phyloP scores from a whole-genome alignment of 2,113 vertebrate species.

The Morone saxatilis region DNA sequence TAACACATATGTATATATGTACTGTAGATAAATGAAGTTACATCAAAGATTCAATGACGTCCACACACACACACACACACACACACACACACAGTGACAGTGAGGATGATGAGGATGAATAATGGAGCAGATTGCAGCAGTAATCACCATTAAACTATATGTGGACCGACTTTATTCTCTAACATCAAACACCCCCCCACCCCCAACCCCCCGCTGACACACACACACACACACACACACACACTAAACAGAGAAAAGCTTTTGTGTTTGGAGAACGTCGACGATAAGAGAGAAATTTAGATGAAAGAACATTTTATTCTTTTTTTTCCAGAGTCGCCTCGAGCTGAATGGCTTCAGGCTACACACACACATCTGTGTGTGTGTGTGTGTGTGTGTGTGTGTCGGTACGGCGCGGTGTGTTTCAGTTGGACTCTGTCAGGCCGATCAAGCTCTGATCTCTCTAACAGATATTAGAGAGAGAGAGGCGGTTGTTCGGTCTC shows the following conservation, averaged over 20 bases:
- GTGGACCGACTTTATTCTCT: constrained; percentile 70
- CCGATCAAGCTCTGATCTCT: constrained; percentile 61
- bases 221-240: constrained; percentile 28
- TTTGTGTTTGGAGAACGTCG: constrained; percentile 63
- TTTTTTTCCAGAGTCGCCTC: constrained; percentile 60
- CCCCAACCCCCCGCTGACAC: constrained; percentile 51
- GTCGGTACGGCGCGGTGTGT: not conserved
- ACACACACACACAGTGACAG: constrained; percentile 34
- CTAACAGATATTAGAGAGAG: constrained; percentile 43
- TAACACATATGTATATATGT: not conserved
- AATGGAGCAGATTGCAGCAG: constrained; percentile 66
- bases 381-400: not conserved
- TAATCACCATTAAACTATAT: constrained; percentile 76
- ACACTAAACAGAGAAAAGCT: constrained; percentile 38
- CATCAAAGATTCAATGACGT: constrained; percentile 3
- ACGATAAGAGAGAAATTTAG: constrained; percentile 79
- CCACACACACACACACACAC: constrained; percentile 7
- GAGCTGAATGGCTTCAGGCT: constrained; percentile 71
- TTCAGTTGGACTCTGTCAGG: constrained; percentile 35
- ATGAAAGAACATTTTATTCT: constrained; percentile 75
- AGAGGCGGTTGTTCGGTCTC: constrained; percentile 24
- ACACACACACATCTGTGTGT: constrained; percentile 9
- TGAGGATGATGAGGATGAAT: constrained; percentile 57
- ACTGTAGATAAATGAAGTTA: not conserved
- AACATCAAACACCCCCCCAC: constrained; percentile 65